Evolutionary conservation across 2,113 vertebrate species (phyloP).

Genomic region (Cheilinus undulatus): DNA sequence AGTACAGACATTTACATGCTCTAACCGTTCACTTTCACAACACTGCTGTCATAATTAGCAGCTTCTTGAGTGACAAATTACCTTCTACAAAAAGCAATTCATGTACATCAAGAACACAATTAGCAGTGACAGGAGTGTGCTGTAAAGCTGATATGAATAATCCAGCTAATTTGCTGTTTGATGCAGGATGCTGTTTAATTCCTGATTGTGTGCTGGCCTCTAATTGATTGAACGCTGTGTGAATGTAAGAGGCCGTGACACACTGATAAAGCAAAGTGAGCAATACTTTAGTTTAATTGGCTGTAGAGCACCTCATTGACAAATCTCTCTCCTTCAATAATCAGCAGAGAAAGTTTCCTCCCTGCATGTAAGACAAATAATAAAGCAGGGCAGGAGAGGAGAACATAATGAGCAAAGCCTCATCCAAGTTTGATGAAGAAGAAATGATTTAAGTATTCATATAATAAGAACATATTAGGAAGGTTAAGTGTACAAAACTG

Average conservation of each 20-base stretch:
- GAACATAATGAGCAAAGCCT: not conserved
- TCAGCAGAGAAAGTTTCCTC: slow-evolving; percentile 18
- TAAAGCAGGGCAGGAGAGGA: slow-evolving; percentile 5
- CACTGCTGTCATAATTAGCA: not conserved
- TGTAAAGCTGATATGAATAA: not conserved
- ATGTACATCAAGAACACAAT: slow-evolving; percentile 1
- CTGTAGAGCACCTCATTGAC: slow-evolving; percentile 32
- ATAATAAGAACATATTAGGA: too few species aligned
- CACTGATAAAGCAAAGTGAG: slow-evolving; percentile 42
- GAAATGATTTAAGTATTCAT: too few species aligned
- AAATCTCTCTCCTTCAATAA: slow-evolving; percentile 40
- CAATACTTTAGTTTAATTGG: slow-evolving; percentile 55
- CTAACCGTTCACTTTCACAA: not conserved
- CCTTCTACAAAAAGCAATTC: not conserved
- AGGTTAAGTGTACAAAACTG: not conserved
- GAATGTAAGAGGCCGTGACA: slow-evolving; percentile 15
- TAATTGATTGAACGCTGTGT: slow-evolving; percentile 39
- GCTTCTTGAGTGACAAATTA: slow-evolving; percentile 4
- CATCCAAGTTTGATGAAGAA: too few species aligned
- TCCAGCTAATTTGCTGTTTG: not conserved
- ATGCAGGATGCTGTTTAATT: slow-evolving; percentile 1
- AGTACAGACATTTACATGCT: too few species aligned
- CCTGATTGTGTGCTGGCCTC: slow-evolving; percentile 10
- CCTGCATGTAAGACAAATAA: slow-evolving; percentile 3
- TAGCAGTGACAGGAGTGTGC: not conserved